Conservation (phyloP, 2,113 vertebrate genomes). For the Colossoma macropomum region DNA sequence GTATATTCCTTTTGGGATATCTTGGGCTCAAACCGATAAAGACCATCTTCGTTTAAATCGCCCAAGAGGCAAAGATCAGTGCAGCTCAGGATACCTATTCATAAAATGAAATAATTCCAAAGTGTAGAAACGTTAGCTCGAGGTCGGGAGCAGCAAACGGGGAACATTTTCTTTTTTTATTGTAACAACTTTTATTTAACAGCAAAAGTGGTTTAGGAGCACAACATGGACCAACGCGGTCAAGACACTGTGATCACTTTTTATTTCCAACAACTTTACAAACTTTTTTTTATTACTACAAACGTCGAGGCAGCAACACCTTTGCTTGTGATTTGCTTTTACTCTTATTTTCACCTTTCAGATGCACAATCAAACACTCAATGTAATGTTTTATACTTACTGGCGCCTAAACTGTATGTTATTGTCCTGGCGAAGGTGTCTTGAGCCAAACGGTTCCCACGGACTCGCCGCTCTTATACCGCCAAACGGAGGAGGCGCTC, state of each 20-base stretch:
- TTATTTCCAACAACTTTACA: constrained; percentile 56
- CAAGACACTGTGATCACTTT: constrained; percentile 57
- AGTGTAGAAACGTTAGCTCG: constrained; percentile 75
- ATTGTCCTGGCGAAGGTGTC: constrained; percentile 74
- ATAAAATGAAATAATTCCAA: constrained; percentile 80
- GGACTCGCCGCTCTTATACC: constrained; percentile 72
- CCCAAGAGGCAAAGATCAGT: constrained; percentile 79
- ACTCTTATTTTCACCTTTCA: constrained; percentile 66
- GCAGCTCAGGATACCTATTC: constrained; percentile 80
- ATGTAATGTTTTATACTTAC: constrained; percentile 80
- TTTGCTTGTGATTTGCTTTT: constrained; percentile 78
- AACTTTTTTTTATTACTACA: constrained; percentile 10
- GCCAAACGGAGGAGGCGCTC: constrained; percentile 48
- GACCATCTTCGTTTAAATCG: constrained; percentile 77
- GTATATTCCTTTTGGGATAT: constrained; percentile 73
- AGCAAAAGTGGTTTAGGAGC: constrained; percentile 64
- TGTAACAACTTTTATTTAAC: constrained; percentile 44
- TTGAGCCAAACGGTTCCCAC: constrained; percentile 75
- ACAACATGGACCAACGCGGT: constrained; percentile 64
- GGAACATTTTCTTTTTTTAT: constrained; percentile 44
- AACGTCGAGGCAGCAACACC: constrained; percentile 69
- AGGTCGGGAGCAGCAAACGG: constrained; percentile 61
- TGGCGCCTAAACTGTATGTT: constrained; percentile 75
- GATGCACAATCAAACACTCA: constrained; percentile 77
- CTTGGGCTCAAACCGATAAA: constrained; percentile 78